Base-by-base conservation (phyloP, 2,888 invertebrate species). In the Athrips mouffetella region DNA sequence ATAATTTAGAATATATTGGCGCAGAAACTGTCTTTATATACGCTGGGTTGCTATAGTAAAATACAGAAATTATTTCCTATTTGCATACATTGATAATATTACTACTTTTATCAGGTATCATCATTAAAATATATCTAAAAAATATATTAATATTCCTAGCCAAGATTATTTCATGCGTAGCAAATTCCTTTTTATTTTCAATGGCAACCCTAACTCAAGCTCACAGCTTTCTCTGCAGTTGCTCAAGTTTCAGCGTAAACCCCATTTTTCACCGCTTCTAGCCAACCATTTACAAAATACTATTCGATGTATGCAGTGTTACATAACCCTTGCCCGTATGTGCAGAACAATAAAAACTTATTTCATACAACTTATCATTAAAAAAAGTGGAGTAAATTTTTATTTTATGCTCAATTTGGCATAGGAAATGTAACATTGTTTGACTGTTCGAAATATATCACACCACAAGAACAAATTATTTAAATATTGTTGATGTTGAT, bases 401-500 rank as follows among this genome's bases (percentile, higher is more conserved):
- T 37, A 33, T 33, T 46, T 37, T 37, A 37, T 15, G 35, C 25
- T 10, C 10, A 8, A 35, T 15, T 29, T 40, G 30, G 30, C 27
- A 27, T 20, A 40, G 30, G 21, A 46, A 51, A 68, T 78, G 77
- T 78, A 77, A 77, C 73, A 73, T 76, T 78, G 77, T 68, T 69
- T 72, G 78, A 80, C 79, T 80, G 83, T 84, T 84, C 78, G 60
- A 76, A 80, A 77, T 83, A 73, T 81, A 80, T 84, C 81, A 84
- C 85, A 85, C 82, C 85, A 82, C 83, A 73, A 82, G 71, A 81
- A 86, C 82, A 85, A 89, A 89, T 88, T 87, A 91, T 89, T 89
- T 87, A 91, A n/a, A 91, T 91, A 92, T 88, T 92, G 92, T 92
- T 92, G 91, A 92, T 92, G 92, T 92, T 92, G 89, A 92, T 92